A percentile compares a stretch with the other conserved stretches of the same genome.
Conservation (phyloP, 2,797 vertebrate species). For the Acanthornis magna region DNA sequence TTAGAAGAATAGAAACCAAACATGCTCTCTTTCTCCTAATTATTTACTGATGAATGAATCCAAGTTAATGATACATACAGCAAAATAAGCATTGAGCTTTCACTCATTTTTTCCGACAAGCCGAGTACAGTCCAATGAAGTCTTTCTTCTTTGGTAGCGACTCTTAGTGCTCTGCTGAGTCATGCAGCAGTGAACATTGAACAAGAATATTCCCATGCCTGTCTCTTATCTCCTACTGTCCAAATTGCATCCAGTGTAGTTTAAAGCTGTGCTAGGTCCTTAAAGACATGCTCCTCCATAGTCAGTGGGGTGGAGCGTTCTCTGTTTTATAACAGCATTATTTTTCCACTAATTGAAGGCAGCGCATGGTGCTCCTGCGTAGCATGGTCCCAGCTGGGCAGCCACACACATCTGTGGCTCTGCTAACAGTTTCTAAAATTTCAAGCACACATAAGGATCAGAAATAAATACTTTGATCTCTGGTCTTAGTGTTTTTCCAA, state of each 20-base stretch:
- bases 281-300: background rate
- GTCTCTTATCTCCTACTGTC: background rate
- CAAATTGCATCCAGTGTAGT: background rate
- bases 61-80: background rate
- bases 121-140: fast-evolving
- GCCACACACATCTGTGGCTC: background rate
- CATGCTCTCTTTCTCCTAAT: background rate
- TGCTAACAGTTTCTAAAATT: background rate
- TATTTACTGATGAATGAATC: background rate
- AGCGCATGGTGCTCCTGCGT: background rate
- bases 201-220: background rate
- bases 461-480: background rate
- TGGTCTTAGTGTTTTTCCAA: background rate
- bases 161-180: background rate
- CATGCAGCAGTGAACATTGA: background rate
- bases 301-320: fast-evolving
- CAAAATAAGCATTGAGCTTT: background rate
- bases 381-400: background rate
- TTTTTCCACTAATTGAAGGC: background rate
- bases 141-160: background rate
- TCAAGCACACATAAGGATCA: background rate
- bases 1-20: background rate
- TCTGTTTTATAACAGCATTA: background rate
- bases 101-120: background rate
- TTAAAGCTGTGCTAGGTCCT: background rate